Base-by-base conservation (phyloP, 1,140 invertebrate genomes). In the Heliothis virescens region DNA sequence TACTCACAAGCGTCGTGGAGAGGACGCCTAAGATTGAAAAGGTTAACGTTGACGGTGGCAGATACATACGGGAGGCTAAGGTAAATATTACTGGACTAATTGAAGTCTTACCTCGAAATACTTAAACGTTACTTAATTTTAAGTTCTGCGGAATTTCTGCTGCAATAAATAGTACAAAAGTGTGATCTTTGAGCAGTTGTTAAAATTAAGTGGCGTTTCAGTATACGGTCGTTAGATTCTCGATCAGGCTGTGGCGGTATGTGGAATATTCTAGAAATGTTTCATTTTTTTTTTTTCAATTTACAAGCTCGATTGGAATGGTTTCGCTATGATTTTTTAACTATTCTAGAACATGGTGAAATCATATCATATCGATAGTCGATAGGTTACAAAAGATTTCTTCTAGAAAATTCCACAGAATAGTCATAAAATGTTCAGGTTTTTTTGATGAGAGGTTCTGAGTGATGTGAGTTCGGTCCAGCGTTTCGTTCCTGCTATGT, bases 21-120 rank as follows among this genome's bases (percentile, higher is more conserved):
- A 96, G 98, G 89, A 98, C 98, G 84, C 97, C 98, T 86, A 97
- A 98, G 90, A 98, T 99, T 89, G 99, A 99, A 95, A 97, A 98
- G 90, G 98, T 99, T 86, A 99, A 99, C 95, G 96, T 98, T 83
- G 98, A 98, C 90, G 99, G 99, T 86, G 99, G 98, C 90, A 96
- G 98, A 92, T 98, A 98, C 94, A 99, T 99, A 88, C 96, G 98
- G 83, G 99, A 99, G 96, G 99, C 99, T 83, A 99, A 99, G 98
- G 99, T 99, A 98, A 97, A 41, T 91, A 87, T 90, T 29, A 79
- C 67, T 53, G 47, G n/a, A 77, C 77, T 76, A 76, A 80, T 16
- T 34, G 9, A 13, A 29, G 65, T 75, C 2, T 15, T 41, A 7
- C 34, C 34, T 41, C 5, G 5, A 41, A 7, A 41, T 41, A 9